These are phyloP conservation scores for Gouania willdenowi DNA, from an alignment of 2,797 vertebrate species.

Conservation along the genomic window DNA sequence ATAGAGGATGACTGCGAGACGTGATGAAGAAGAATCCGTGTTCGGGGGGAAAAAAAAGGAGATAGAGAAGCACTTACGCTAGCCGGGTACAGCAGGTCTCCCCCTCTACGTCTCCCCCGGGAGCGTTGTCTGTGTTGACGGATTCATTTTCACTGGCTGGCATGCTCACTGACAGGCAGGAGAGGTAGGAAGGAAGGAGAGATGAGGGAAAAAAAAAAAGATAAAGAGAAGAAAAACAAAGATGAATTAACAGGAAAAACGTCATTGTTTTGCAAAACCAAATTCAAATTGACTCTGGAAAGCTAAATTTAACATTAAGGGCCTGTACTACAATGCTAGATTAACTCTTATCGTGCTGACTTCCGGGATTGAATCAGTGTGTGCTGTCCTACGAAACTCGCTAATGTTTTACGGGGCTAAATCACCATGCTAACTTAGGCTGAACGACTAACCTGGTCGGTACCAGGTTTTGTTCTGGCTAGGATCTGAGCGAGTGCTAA, in stretches of 20 bases:
- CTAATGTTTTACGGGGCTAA: no score
- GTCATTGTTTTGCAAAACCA: neutral
- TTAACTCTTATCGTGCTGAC: no score
- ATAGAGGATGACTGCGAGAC: constrained; percentile 8
- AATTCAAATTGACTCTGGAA: neutral
- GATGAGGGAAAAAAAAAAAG: no score
- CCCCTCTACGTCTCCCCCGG: constrained; percentile 90
- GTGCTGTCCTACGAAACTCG: no score
- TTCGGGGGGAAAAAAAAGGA: neutral
- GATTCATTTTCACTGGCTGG: constrained; percentile 97
- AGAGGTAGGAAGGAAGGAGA: no score
- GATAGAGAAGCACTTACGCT: constrained; percentile 83
- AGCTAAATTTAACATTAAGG: neutral
- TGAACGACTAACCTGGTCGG: no score
- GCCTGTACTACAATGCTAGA: no score
- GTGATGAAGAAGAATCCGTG: neutral
- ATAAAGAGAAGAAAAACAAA: constrained; percentile 1
- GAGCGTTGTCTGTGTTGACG: constrained; percentile 95
- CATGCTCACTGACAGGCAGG: constrained; percentile 89
- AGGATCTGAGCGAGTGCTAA: no score
- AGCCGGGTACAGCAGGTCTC: constrained; percentile 93
- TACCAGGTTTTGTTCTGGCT: no score
- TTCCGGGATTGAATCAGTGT: no score
- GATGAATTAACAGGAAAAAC: constrained; percentile 19
- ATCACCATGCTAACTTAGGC: no score